Evolutionary conservation across 2,888 invertebrate species (phyloP).

Genomic region (Cybosia mesomella): DNA sequence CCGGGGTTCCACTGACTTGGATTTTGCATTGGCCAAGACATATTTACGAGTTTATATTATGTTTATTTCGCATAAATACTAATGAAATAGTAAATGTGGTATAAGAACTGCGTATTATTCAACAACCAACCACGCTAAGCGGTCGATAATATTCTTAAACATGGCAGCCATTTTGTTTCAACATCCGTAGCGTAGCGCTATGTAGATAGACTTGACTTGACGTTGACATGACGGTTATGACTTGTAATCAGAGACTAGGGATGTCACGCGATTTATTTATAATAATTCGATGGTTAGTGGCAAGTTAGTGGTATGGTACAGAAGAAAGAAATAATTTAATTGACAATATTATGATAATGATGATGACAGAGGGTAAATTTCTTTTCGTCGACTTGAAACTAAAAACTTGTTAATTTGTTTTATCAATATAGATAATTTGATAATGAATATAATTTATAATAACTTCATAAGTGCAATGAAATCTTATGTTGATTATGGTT

Average conservation of each 20-base stretch:
- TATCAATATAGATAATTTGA: too few relatives aligned
- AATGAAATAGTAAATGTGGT: not conserved
- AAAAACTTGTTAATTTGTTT: too few relatives aligned
- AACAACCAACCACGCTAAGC: constrained; percentile 7
- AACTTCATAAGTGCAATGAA: too few relatives aligned
- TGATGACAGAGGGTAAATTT: too few relatives aligned
- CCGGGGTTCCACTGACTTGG: constrained; percentile 72
- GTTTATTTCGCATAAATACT: constrained; percentile 5
- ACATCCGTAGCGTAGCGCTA: not conserved
- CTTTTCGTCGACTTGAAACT: too few relatives aligned
- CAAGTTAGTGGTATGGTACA: not conserved
- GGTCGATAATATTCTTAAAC: constrained; percentile 19
- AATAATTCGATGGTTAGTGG: not conserved
- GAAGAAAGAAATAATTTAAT: not conserved
- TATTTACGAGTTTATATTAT: constrained; percentile 39
- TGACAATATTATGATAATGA: too few relatives aligned
- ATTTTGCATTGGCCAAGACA: constrained; percentile 79
- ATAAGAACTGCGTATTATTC: constrained; percentile 7
- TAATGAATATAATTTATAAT: too few relatives aligned
- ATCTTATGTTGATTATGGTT: too few relatives aligned
- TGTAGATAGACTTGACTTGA: constrained; percentile 35
- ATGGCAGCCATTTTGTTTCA: constrained; percentile 47
- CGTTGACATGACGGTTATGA: too few relatives aligned
- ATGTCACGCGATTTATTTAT: constrained; percentile 19
- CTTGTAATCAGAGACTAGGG: constrained; percentile 26